These are phyloP conservation scores for Drosophila nikananu DNA, from an alignment of 1,140 invertebrate species.

Conservation along the genomic window DNA sequence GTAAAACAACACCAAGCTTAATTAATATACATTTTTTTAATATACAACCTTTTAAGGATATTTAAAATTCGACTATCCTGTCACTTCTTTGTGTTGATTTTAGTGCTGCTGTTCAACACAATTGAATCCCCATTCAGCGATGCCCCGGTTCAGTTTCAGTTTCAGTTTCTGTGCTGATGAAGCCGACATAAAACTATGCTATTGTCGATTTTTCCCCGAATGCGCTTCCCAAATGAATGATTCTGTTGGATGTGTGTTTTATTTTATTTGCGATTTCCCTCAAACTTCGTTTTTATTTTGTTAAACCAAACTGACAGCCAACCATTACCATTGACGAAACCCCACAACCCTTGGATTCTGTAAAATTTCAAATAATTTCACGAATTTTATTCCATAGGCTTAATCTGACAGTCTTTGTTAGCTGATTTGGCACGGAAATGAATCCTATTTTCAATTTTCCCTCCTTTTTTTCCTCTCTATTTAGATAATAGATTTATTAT, in stretches of 20 bases:
- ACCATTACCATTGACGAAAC: constrained; percentile 22
- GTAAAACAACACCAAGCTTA: neutral
- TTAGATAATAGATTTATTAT: constrained; percentile 27
- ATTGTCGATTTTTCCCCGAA: constrained; percentile 58
- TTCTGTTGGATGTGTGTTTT: constrained; percentile 39
- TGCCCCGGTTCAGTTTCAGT: constrained; percentile 47
- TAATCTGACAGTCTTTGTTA: constrained; percentile 41
- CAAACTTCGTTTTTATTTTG: constrained; percentile 18
- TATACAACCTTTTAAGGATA: constrained; percentile 1
- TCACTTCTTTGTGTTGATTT: constrained; percentile 17
- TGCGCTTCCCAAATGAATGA: constrained; percentile 61
- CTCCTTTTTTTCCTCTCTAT: constrained; percentile 9
- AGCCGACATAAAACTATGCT: constrained; percentile 78
- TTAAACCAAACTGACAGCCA: constrained; percentile 62
- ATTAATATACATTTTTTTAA: too few relatives aligned
- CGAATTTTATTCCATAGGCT: constrained; percentile 57
- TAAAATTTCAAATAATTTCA: constrained; percentile 75
- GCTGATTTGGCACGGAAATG: constrained; percentile 54
- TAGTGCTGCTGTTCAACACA: constrained; percentile 51
- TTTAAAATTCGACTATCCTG: neutral
- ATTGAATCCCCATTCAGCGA: constrained; percentile 56
- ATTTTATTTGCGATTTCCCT: constrained; percentile 25
- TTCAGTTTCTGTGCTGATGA: constrained; percentile 60
- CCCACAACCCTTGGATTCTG: constrained; percentile 20
- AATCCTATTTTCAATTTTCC: constrained; percentile 20